Base-by-base conservation (phyloP, 1,140 invertebrate genomes). In the Myzus persicae region DNA sequence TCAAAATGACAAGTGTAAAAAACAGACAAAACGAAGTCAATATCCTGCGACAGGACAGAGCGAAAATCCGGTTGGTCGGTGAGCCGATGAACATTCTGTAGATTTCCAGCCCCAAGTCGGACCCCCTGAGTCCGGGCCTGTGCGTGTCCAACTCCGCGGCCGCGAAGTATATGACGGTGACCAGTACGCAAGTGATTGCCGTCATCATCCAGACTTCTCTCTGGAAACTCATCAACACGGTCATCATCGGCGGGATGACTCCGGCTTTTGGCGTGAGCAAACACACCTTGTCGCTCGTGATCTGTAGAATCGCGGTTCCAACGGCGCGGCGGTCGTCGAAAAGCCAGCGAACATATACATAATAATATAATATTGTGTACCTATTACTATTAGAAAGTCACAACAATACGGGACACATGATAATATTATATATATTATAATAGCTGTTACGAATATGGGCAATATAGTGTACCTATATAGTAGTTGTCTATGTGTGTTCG, bases 211-310 rank as follows among this genome's bases (percentile, higher is more conserved):
- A 96, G 14, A 95, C 94, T 0, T 93, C 91, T 0, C 93, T 84
- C 22, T 94, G 93, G 87, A 96, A 95, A 93, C 95, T 94, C 46
- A 94, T 90, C 94, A 95, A 95, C 14, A 95, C 95, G 36, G 95
- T 94, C 76, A 95, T 93, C 94, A 95, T 95, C 54, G 95, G 94
- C 1, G 95, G 95, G 92, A 96, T 95, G 67, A 94, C 94, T 5
- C 87, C 38, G n/a, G 95, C 94, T 94, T 95, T 95, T 0, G 95
- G 95, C 2, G 95, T 94, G 6, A 95, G 93, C 22, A 95, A 93
- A 94, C 95, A 95, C n/a, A 96, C 93, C 31, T 94, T 90, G 94
- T 96, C 95, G 38, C 94, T 94, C 26, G 94, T 94, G 20, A 95
- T 94, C 7, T 94, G 94, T 11, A 2, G 44, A 48, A 14, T 84